phyloP scores from a whole-genome alignment of 2,888 invertebrate genomes.

The Lithophane leautieri region DNA sequence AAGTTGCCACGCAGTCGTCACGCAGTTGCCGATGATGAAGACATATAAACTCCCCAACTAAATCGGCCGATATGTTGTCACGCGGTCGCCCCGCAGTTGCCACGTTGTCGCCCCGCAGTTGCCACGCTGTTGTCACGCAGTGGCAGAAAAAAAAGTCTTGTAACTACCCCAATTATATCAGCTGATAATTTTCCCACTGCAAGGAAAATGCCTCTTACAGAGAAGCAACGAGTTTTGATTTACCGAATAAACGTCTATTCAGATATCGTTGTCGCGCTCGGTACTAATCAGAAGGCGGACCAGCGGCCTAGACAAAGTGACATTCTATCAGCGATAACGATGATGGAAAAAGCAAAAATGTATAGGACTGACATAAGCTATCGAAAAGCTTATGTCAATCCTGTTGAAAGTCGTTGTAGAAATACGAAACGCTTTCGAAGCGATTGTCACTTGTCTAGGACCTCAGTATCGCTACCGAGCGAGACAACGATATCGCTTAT shows the following conservation, averaged over 20 bases:
- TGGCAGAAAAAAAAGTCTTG: neutral
- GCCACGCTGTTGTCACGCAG: slow-evolving; percentile 24
- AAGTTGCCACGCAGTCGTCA: slow-evolving; percentile 16
- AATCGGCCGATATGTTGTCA: neutral
- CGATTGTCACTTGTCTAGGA: too few relatives aligned
- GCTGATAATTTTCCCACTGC: neutral
- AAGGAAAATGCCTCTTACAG: neutral
- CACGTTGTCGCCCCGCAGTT: slow-evolving; percentile 21
- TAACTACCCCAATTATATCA: neutral
- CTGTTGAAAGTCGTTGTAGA: too few relatives aligned
- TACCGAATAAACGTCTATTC: neutral
- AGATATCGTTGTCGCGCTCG: too few relatives aligned
- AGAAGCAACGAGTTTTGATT: slow-evolving; percentile 1
- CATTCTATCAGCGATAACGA: too few relatives aligned
- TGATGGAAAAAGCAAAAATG: too few relatives aligned
- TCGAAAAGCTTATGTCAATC: too few relatives aligned
- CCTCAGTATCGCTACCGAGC: too few relatives aligned
- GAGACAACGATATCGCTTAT: too few relatives aligned
- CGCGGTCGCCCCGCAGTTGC: slow-evolving; percentile 29
- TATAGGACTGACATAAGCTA: too few relatives aligned
- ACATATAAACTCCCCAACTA: neutral
- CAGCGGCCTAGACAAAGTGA: too few relatives aligned
- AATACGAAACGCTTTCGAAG: too few relatives aligned
- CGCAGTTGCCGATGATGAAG: neutral
- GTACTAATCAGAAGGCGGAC: too few relatives aligned